Conservation (phyloP, 2,113 vertebrate genomes). For the Oplegnathus fasciatus region DNA sequence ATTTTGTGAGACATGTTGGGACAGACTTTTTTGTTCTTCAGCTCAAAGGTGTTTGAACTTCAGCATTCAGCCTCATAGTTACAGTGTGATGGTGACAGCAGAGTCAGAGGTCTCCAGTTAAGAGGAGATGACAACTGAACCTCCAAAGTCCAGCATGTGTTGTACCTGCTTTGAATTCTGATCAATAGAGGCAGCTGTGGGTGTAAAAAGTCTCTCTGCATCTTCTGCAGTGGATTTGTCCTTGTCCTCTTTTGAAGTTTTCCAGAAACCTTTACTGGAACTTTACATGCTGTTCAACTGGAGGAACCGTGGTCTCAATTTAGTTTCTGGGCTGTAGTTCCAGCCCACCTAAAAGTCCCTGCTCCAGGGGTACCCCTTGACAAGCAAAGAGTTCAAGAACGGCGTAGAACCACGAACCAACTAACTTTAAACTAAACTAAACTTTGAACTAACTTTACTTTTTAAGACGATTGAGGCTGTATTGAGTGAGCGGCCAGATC, state of each 20-base stretch:
- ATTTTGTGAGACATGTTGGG: background rate
- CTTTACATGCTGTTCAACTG: background rate
- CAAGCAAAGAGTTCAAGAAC: too few relatives aligned
- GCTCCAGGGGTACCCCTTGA: too few relatives aligned
- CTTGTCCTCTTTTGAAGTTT: background rate
- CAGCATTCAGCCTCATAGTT: background rate
- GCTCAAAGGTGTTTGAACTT: conserved; percentile 23
- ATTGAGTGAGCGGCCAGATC: too few relatives aligned
- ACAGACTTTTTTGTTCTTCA: background rate
- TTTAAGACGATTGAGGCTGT: too few relatives aligned
- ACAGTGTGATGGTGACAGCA: background rate
- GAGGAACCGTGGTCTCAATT: background rate
- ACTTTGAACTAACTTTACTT: too few relatives aligned
- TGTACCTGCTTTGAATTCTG: background rate
- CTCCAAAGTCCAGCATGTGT: background rate
- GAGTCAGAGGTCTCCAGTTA: conserved; percentile 1
- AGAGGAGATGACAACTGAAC: background rate
- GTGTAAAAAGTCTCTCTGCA: background rate
- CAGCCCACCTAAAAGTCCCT: too few relatives aligned
- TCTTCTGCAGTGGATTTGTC: background rate
- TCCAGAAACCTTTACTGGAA: background rate
- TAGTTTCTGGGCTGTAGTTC: background rate
- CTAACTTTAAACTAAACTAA: too few relatives aligned
- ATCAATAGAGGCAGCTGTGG: background rate
- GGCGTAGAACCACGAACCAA: too few relatives aligned